These are phyloP conservation scores for Phylloscopus collybita DNA, from an alignment of 2,797 vertebrate species.

Conservation along the genomic window DNA sequence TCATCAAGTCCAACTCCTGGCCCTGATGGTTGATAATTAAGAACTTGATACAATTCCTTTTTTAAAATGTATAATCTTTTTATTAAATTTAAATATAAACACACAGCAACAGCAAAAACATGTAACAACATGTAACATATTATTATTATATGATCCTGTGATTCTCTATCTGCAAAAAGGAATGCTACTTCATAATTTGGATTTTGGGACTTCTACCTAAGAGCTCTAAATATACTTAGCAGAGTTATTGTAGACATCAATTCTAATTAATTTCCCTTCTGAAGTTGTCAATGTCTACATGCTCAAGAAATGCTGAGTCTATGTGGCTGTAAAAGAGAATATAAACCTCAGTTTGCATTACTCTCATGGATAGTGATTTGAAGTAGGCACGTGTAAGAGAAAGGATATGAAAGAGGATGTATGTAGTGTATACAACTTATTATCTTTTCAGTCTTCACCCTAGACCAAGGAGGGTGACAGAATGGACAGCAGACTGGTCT, in stretches of 20 bases:
- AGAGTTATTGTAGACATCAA: background rate
- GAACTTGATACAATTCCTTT: background rate
- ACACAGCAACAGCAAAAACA: background rate
- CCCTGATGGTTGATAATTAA: background rate
- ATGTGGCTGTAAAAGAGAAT: background rate
- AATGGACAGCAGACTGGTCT: background rate
- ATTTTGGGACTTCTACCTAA: background rate
- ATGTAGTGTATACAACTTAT: rapidly evolving
- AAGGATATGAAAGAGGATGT: background rate
- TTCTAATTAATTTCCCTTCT: background rate
- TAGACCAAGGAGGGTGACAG: background rate
- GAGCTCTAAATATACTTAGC: background rate
- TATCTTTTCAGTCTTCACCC: background rate
- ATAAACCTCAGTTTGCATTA: background rate
- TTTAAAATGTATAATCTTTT: background rate
- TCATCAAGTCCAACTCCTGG: background rate
- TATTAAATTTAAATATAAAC: background rate
- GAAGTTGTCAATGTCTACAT: background rate
- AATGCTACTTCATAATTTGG: background rate
- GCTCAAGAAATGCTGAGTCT: background rate
- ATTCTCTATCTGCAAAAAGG: background rate
- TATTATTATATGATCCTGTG: background rate
- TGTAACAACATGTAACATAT: rapidly evolving
- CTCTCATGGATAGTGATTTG: background rate
- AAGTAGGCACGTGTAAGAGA: background rate